Conservation (phyloP, 2,888 invertebrate species). For the Tetramorium bicarinatum region DNA sequence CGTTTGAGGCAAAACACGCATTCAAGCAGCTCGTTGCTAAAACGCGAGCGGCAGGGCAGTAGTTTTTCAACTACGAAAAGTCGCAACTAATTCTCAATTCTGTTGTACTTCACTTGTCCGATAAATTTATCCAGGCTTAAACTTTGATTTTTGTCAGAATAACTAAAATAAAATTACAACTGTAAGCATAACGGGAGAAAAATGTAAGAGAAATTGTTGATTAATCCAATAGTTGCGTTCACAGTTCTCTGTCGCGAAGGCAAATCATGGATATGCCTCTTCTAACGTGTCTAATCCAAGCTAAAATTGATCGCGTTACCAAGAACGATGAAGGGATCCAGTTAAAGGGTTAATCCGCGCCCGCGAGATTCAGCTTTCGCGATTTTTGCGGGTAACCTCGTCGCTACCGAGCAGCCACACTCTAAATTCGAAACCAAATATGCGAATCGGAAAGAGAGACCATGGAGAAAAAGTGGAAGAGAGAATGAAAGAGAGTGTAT, state of each 20-base stretch:
- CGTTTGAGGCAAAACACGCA: neutral
- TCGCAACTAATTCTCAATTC: neutral
- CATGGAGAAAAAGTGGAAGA: slow-evolving; percentile 38
- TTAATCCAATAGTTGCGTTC: slow-evolving; percentile 1
- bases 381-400: slow-evolving; percentile 67
- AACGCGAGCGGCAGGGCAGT: no score
- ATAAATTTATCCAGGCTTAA: neutral
- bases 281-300: neutral
- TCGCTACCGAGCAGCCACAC: slow-evolving; percentile 82
- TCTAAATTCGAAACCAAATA: slow-evolving; percentile 84
- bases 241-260: neutral
- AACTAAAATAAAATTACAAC: neutral
- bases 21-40: neutral
- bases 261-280: neutral
- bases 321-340: neutral
- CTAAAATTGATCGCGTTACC: slow-evolving; percentile 10
- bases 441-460: slow-evolving; percentile 62
- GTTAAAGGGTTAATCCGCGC: slow-evolving; percentile 46
- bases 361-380: slow-evolving; percentile 56
- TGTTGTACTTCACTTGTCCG: neutral
- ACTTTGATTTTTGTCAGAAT: neutral
- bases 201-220: neutral
- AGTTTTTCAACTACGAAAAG: no score
- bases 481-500: slow-evolving; percentile 1
- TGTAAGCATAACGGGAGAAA: neutral